Base-by-base conservation (phyloP, 2,113 vertebrate species). In the Alosa alosa region DNA sequence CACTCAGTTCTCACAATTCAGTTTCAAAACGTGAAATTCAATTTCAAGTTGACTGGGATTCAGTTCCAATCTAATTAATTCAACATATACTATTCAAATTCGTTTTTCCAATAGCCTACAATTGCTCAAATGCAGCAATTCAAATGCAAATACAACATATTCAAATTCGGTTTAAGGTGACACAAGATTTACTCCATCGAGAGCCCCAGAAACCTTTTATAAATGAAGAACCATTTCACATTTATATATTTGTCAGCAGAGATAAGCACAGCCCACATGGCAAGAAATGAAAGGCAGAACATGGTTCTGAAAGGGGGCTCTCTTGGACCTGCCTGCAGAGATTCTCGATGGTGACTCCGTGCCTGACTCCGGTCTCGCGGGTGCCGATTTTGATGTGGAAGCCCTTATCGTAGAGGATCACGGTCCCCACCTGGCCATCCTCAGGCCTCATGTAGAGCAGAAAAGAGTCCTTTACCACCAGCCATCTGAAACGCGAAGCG, bases 381-480 rank as follows among this genome's bases (percentile, higher is more conserved):
- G 92, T 89, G 84, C 89, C 88, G 78, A 89, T 94, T 91, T 93
- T 94, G 88, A 95, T 92, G 89, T 91, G 91, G 88, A 90, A 91
- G 83, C 90, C 92, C 87, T 93, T 94, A 92, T 95, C 94, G 85
- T 90, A 93, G 50, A 92, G 90, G 86, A 93, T 92, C 90, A 90
- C 90, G 20, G 84, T 89, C 86, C 89, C 91, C 90, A 95, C 91
- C 87, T 89, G 90, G 84, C 87, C 92, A 87, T 93, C 90, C 84
- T 90, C 85, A 8, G 90, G 92, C 90, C 91, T 91, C 94, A 94
- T 87, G 91, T 89, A 86, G 91, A 94, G 93, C 92, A 95, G 89
- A 95, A 94, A 94, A 86, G 90, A 93, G 72, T 91, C 91, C 89
- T 92, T 93, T 84, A 89, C 90, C 89, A 91, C 85, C 89, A 93